Evolutionary conservation across 2,797 vertebrate genomes (phyloP).

Genomic region (Denticeps clupeoides): DNA sequence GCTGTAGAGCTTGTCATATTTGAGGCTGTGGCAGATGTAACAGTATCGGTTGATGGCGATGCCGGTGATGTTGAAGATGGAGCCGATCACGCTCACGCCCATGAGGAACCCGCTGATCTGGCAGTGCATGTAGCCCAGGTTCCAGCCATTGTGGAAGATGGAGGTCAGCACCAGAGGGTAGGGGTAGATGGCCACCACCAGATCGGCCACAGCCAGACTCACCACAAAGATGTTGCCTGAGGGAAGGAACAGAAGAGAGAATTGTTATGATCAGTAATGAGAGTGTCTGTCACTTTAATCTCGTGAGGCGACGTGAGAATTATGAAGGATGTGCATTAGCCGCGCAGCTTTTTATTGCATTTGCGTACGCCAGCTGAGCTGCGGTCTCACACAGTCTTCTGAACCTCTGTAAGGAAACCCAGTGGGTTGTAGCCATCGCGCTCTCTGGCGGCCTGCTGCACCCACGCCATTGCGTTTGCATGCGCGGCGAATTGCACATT

Average conservation of each 20-base stretch:
- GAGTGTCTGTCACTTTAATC: no score
- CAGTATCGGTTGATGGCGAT: conserved; percentile 96
- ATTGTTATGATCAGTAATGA: no score
- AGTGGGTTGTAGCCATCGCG: no score
- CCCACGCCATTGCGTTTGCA: no score
- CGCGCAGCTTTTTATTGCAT: no score
- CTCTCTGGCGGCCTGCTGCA: no score
- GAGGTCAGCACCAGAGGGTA: conserved; percentile 88
- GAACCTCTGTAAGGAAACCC: no score
- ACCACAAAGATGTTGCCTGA: conserved; percentile 94
- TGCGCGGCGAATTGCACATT: no score
- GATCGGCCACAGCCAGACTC: conserved; percentile 88
- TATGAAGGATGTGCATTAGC: no score
- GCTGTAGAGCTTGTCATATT: conserved; percentile 84
- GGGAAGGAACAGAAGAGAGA: conserved; percentile 25
- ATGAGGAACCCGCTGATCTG: conserved; percentile 92
- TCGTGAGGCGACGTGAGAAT: no score
- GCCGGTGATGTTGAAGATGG: conserved; percentile 93
- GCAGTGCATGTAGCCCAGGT: conserved; percentile 81
- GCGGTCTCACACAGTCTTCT: no score
- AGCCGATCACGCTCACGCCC: conserved; percentile 92
- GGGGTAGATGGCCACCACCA: conserved; percentile 89
- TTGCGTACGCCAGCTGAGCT: no score
- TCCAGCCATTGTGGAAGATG: conserved; percentile 88
- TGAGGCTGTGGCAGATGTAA: conserved; percentile 93